Base-by-base conservation (phyloP, 2,797 vertebrate species). In the Labeo calbasu region DNA sequence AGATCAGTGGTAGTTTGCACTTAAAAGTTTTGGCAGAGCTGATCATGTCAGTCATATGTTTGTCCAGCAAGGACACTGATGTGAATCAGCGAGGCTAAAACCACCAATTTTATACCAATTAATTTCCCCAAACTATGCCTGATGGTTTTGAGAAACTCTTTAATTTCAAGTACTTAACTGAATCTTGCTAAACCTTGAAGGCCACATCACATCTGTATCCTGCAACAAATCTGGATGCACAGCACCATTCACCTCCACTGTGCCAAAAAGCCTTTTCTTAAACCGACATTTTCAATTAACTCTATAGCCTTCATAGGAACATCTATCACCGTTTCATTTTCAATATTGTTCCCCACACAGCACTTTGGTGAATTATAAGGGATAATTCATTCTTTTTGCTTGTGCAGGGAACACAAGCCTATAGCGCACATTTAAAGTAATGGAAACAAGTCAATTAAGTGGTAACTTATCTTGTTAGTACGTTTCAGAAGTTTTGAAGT, bases 251-350 rank as follows among this genome's bases (percentile, higher is more conserved):
- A 36, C 23, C 23, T 66, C 23, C 51, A 48, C 5, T 5, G 5
- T 69, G 63, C 51, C 61, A 77, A 69, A 77, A 77, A 48, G 23
- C 51, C 2, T 21, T 46, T 57, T 36, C 32, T 66, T 83, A 75
- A 66, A 66, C 59, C 51, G n/a, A 19, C 9, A 32, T 77, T 55
- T 77, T 69, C 55, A 83, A 83, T 83, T 28, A 69, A 77, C 23
- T 1, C 6, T 32, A 77, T 28, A 77, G 40, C 59, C 36, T 57
- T 69, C 23, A 46, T 77, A 43, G n/a, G 36, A 70, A 69, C 51
- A 59, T 77, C 8, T 59, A 15, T 77, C 73, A 83, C 73, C 2
- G 2, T 48, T 77, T 46, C 63, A 69, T 59, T 83, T 69, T 77
- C 19, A 77, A 11, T 36, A 77, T 69, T 69, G 51, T 48, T 57